Conservation (phyloP, 2,888 invertebrate species). For the Anoplius nigerrimus region DNA sequence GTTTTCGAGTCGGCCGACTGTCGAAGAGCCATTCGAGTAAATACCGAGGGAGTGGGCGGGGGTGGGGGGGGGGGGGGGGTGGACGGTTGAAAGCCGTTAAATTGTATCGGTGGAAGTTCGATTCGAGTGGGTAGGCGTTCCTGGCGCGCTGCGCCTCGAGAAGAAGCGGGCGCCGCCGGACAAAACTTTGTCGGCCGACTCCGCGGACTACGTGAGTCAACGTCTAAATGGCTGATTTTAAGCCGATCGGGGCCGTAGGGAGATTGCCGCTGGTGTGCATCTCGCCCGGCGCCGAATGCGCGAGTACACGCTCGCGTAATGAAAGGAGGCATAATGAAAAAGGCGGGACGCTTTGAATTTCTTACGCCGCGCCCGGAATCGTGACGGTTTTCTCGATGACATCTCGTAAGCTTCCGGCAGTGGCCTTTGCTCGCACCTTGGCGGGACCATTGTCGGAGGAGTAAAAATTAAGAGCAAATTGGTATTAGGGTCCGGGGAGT, state of each 20-base stretch:
- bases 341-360: too few relatives aligned
- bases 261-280: slow-evolving; percentile 27
- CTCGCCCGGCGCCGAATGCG: slow-evolving; percentile 4
- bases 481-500: too few relatives aligned
- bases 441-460: too few relatives aligned
- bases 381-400: too few relatives aligned
- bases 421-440: too few relatives aligned
- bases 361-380: too few relatives aligned
- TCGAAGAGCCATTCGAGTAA: slow-evolving; percentile 42
- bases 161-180: slow-evolving; percentile 24
- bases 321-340: too few relatives aligned
- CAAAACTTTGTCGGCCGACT: slow-evolving; percentile 56
- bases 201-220: slow-evolving; percentile 62
- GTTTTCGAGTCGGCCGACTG: slow-evolving; percentile 9
- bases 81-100: slow-evolving; percentile 58
- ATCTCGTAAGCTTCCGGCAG: too few relatives aligned
- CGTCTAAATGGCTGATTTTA: slow-evolving; percentile 69
- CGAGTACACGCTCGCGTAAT: background rate
- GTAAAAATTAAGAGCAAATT: too few relatives aligned
- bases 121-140: slow-evolving; percentile 35
- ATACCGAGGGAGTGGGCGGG: slow-evolving; percentile 52
- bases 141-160: background rate
- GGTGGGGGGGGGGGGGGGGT: too few relatives aligned
- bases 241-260: slow-evolving; percentile 47
- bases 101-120: slow-evolving; percentile 64